A percentile compares a stretch with the other conserved stretches of the same genome.
Conservation (phyloP, 2,888 invertebrate species). For the Aradus depressus region DNA sequence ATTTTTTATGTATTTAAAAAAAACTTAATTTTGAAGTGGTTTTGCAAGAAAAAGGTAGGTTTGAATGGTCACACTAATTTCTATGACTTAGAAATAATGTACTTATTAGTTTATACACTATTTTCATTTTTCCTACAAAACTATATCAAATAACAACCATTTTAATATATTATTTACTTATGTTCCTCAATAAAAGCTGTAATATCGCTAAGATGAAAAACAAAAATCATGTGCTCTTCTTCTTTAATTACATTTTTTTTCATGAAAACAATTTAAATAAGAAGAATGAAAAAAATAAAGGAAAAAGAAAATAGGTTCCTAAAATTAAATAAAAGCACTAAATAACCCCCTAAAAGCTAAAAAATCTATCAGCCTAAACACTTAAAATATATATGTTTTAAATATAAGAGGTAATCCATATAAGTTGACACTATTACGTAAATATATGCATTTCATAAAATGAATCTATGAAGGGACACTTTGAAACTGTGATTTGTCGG, state of each 20-base stretch:
- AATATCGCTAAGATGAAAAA: conserved; percentile 3
- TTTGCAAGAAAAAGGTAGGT: conserved; percentile 14
- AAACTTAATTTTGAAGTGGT: conserved; percentile 9
- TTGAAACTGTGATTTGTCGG: no score
- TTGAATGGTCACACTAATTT: conserved; percentile 8
- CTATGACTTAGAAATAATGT: conserved; percentile 20
- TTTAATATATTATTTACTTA: not conserved
- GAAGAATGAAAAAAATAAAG: not conserved
- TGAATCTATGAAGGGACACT: no score
- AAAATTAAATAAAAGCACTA: conserved; percentile 9
- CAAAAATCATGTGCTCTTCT: not conserved
- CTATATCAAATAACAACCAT: conserved; percentile 18
- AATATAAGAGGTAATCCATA: conserved; percentile 1
- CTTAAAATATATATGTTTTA: conserved; percentile 1
- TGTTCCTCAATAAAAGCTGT: not conserved
- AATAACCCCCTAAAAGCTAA: conserved; percentile 15
- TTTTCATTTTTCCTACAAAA: conserved; percentile 14
- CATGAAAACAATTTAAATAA: not conserved
- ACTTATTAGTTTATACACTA: no score
- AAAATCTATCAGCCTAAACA: no score
- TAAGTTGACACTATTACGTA: no score
- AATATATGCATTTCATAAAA: no score
- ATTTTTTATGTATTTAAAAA: not conserved
- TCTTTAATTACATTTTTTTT: not conserved
- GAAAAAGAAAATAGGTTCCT: not conserved